Percentiles rank a stretch among this genome's conserved stretches.
Evolutionary conservation across 1,140 invertebrate genomes (phyloP).

Genomic region (Sitodiplosis mosellana): DNA sequence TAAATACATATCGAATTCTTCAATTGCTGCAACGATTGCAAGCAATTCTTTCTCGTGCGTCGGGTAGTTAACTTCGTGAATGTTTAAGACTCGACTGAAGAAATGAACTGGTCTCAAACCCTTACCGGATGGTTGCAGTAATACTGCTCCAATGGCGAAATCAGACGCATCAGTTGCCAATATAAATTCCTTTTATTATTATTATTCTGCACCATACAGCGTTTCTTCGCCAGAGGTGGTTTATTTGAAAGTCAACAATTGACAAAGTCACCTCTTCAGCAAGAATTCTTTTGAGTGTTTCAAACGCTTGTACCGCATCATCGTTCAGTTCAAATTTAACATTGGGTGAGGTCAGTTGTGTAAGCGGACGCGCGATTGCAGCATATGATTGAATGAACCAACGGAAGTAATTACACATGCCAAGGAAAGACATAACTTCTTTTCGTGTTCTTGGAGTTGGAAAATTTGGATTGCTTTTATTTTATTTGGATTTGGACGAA

Average conservation of each 20-base stretch:
- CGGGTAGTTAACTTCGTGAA: no score
- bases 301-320: constrained; percentile 17
- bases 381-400: constrained; percentile 27
- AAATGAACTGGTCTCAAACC: no score
- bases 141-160: constrained; percentile 16
- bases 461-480: constrained; percentile 8
- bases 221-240: no score
- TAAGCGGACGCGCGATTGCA: constrained; percentile 14
- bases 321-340: constrained; percentile 1
- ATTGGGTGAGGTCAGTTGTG: not conserved
- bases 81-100: no score
- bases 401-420: constrained; percentile 25
- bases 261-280: constrained; percentile 16
- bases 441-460: constrained; percentile 12
- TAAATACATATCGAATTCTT: no score
- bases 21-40: no score
- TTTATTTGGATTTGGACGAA: constrained; percentile 5
- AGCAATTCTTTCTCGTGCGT: no score
- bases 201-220: no score
- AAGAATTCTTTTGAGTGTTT: constrained; percentile 11
- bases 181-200: constrained; percentile 15
- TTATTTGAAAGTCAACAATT: constrained; percentile 18
- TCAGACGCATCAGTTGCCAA: constrained; percentile 21
- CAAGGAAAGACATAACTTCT: constrained; percentile 23
- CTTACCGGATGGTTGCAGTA: no score